These are phyloP conservation scores for Streblospio benedicti DNA, from an alignment of 1,140 invertebrate species.

Conservation along the genomic window DNA sequence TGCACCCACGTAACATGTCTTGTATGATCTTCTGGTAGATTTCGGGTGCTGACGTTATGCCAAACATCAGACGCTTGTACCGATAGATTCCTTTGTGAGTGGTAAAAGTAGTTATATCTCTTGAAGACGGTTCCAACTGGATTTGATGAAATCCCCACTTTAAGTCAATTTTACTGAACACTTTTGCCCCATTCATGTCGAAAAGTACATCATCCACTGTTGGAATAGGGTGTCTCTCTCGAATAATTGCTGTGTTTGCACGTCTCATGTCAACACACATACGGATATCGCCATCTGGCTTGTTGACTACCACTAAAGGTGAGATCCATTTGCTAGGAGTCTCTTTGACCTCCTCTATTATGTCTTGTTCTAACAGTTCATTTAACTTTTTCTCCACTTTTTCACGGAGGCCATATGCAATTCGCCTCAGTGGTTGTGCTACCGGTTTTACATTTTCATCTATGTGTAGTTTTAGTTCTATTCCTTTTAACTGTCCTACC, in stretches of 20 bases:
- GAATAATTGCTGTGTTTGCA: conserved; percentile 24
- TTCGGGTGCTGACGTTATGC: conserved; percentile 7
- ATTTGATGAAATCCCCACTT: conserved; percentile 7
- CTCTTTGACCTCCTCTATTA: conserved; percentile 24
- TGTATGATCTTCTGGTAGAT: too few species aligned
- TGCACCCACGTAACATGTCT: neutral
- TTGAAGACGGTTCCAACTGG: conserved; percentile 11
- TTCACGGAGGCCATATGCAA: conserved; percentile 21
- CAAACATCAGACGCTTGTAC: conserved; percentile 14
- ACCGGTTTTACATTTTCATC: conserved; percentile 15
- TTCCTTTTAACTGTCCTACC: conserved; percentile 19
- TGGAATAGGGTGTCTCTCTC: conserved; percentile 13
- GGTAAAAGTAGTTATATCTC: conserved; percentile 19
- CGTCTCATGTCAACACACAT: conserved; percentile 29
- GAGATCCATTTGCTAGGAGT: conserved; percentile 26
- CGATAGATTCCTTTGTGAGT: conserved; percentile 3
- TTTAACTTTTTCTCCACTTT: conserved; percentile 21
- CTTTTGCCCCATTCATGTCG: conserved; percentile 22
- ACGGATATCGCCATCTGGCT: conserved; percentile 19
- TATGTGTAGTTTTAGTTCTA: conserved; percentile 20
- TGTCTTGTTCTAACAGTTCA: conserved; percentile 21
- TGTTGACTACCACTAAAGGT: neutral
- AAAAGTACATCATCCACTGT: conserved; percentile 28
- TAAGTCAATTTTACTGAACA: neutral
- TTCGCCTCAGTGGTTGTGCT: conserved; percentile 13